These are phyloP conservation scores for Seriola quinqueradiata DNA, from an alignment of 2,113 vertebrate genomes.

Conservation along the genomic window DNA sequence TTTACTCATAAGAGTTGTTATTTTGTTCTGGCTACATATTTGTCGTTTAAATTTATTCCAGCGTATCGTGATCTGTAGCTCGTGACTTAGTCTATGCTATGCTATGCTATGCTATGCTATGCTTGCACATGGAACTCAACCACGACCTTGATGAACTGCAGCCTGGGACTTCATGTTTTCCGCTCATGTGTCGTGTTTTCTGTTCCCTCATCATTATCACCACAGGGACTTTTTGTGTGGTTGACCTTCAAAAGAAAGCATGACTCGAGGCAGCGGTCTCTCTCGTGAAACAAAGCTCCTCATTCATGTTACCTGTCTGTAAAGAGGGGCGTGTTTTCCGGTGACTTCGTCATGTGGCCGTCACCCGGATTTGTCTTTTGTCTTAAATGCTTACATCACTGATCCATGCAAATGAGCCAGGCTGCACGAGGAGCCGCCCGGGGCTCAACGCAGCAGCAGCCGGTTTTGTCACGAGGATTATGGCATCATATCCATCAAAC, in stretches of 20 bases:
- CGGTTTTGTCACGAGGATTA: constrained; percentile 32
- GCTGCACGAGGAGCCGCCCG: background rate
- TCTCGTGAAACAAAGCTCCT: constrained; percentile 21
- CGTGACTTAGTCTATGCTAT: background rate
- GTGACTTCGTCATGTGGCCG: constrained; percentile 40
- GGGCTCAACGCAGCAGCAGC: background rate
- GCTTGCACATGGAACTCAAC: background rate
- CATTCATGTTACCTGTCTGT: constrained; percentile 32
- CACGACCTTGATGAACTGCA: background rate
- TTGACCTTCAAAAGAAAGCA: background rate
- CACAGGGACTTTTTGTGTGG: background rate
- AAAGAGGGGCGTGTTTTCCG: background rate
- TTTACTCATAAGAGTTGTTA: too few relatives aligned
- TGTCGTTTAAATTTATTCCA: too few relatives aligned
- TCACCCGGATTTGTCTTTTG: constrained; percentile 53
- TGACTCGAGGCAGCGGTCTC: background rate
- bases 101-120: too few relatives aligned
- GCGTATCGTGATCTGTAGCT: background rate
- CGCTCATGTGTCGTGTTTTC: background rate
- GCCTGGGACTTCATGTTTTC: background rate
- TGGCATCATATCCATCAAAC: constrained; percentile 41
- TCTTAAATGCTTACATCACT: constrained; percentile 34
- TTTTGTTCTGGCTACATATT: too few relatives aligned
- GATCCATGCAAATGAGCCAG: background rate
- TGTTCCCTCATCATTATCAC: background rate